Evolutionary conservation across 2,113 vertebrate genomes (phyloP).

Genomic region (Hydropotes inermis): DNA sequence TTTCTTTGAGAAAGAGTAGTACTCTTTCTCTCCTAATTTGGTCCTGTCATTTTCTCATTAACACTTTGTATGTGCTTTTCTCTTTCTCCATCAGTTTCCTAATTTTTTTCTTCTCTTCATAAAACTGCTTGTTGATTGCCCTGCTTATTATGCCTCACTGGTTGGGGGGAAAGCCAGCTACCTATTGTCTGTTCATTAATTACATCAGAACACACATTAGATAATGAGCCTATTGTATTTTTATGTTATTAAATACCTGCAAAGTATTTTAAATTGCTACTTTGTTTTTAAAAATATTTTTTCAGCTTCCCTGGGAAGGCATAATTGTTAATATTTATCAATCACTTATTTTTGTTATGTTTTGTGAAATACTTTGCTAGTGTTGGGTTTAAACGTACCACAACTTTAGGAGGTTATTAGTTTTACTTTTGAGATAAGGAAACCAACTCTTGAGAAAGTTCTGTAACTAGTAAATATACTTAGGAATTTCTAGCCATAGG

Average conservation of each 20-base stretch:
- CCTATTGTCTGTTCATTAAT: neutral
- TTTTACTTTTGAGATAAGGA: neutral
- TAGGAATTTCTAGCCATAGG: neutral
- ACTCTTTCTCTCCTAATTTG: neutral
- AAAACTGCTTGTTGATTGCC: neutral
- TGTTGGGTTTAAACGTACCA: neutral
- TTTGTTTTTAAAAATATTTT: neutral
- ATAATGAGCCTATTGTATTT: neutral
- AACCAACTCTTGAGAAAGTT: neutral
- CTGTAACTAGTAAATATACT: neutral
- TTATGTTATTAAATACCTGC: neutral
- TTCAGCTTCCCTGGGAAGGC: neutral
- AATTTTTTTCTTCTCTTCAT: neutral
- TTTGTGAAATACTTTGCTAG: neutral
- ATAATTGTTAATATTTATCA: neutral
- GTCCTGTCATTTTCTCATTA: neutral
- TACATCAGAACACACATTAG: neutral
- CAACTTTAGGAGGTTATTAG: neutral
- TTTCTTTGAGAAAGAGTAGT: neutral
- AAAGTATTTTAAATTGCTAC: neutral
- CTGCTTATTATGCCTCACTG: neutral
- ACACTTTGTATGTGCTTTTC: neutral
- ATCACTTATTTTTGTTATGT: neutral
- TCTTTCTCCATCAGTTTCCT: neutral
- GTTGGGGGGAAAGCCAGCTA: neutral